Evolutionary conservation across 2,888 invertebrate genomes (phyloP).

Genomic region (Dynastes maya): DNA sequence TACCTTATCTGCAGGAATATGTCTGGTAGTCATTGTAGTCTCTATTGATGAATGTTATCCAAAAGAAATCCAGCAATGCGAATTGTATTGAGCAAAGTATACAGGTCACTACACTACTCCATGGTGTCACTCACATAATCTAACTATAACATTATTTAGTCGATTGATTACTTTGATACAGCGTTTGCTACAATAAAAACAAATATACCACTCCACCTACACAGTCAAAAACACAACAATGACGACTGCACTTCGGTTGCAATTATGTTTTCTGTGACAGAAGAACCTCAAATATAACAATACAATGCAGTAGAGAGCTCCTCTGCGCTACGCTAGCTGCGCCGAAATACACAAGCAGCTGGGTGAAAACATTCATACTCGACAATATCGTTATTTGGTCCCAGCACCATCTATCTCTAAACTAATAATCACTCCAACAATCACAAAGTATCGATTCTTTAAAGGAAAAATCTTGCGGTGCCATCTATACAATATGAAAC

Average conservation of each 20-base stretch:
- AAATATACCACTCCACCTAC: slow-evolving; percentile 39
- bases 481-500: neutral
- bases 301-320: slow-evolving; percentile 59
- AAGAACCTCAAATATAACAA: slow-evolving; percentile 59
- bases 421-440: neutral
- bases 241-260: slow-evolving; percentile 32
- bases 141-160: slow-evolving; percentile 48
- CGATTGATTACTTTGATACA: slow-evolving; percentile 8
- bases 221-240: slow-evolving; percentile 46
- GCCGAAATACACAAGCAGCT: slow-evolving; percentile 59
- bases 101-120: slow-evolving; percentile 65
- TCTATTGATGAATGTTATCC: slow-evolving; percentile 61
- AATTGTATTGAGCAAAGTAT: slow-evolving; percentile 60
- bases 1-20: slow-evolving; percentile 90
- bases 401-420: slow-evolving; percentile 34
- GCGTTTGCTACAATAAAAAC: slow-evolving; percentile 51
- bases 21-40: slow-evolving; percentile 83
- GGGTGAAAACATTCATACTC: slow-evolving; percentile 47
- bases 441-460: slow-evolving; percentile 12
- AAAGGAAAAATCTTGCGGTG: neutral
- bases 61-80: slow-evolving; percentile 51
- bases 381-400: slow-evolving; percentile 20
- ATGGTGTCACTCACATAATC: slow-evolving; percentile 58
- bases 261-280: slow-evolving; percentile 39
- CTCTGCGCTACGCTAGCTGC: slow-evolving; percentile 60